Conservation (phyloP, 1,140 invertebrate species). For the Caenorhabditis briggsae region DNA sequence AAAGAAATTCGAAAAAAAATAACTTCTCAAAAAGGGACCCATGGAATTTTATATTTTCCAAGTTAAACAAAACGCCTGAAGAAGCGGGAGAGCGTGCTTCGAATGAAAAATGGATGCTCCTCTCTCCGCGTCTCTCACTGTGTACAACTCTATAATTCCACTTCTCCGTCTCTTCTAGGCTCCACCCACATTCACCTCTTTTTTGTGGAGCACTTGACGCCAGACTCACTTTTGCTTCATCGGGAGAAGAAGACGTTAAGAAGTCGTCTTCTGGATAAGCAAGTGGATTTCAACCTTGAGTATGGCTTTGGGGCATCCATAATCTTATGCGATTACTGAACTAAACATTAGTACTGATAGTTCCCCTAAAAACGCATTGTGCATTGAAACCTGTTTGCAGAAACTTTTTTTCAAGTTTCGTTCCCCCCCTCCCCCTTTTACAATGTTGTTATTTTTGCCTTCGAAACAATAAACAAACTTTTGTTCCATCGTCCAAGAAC, state of each 20-base stretch:
- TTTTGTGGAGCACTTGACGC: slow-evolving; percentile 37
- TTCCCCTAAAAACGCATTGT: no score
- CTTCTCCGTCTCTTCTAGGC: neutral
- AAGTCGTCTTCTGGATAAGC: no score
- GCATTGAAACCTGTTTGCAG: neutral
- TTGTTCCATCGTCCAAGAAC: neutral
- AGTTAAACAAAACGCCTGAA: slow-evolving; percentile 16
- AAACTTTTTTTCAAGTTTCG: neutral
- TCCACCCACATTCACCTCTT: neutral
- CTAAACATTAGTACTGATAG: no score
- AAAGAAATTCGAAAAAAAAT: slow-evolving; percentile 12
- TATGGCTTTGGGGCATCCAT: no score
- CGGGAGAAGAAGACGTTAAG: neutral
- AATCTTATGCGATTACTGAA: neutral
- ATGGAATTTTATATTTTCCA: slow-evolving; percentile 29
- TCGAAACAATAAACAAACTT: neutral
- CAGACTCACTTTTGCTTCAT: slow-evolving; percentile 24
- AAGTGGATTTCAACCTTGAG: no score
- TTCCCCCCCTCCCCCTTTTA: neutral
- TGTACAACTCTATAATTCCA: neutral
- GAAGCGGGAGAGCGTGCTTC: neutral
- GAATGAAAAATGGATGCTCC: slow-evolving; percentile 51
- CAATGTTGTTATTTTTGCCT: no score
- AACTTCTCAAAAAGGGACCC: neutral
- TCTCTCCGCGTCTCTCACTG: neutral